Percentiles rank a stretch among this genome's conserved stretches.
Evolutionary conservation across 2,113 vertebrate species (phyloP).

Genomic region (Poecile atricapillus): DNA sequence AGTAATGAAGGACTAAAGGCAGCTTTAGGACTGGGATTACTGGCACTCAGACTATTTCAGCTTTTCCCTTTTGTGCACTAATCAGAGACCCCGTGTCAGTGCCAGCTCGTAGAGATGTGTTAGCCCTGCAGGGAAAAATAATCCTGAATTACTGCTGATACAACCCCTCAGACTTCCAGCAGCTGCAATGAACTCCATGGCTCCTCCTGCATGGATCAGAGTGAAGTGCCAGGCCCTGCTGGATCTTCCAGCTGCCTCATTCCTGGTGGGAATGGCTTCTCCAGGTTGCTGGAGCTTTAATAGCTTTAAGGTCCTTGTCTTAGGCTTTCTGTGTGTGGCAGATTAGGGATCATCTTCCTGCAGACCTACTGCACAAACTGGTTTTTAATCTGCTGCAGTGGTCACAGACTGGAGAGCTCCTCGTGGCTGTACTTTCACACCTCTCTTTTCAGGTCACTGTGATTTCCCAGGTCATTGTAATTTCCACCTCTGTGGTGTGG

Average conservation of each 20-base stretch:
- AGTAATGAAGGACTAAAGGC: neutral
- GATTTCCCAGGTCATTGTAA: neutral
- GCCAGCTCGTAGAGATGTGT: neutral
- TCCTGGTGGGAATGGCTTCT: neutral
- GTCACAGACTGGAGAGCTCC: neutral
- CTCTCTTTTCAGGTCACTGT: neutral
- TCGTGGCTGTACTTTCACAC: neutral
- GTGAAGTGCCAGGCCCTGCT: neutral
- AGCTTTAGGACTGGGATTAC: neutral
- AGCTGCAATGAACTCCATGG: neutral
- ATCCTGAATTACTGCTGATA: neutral
- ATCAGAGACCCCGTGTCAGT: neutral
- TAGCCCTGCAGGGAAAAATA: neutral
- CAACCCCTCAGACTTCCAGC: fast-evolving
- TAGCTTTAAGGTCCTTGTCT: neutral
- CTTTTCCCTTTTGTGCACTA: neutral
- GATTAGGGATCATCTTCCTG: slow-evolving; percentile 7
- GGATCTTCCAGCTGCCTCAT: neutral
- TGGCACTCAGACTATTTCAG: neutral
- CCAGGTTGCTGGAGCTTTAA: neutral
- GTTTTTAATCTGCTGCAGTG: neutral
- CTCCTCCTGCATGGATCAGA: neutral
- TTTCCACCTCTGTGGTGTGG: neutral
- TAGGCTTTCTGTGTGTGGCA: neutral
- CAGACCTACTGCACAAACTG: neutral